phyloP scores from a whole-genome alignment of 2,797 vertebrate species.

The Acropternis orthonyx region DNA sequence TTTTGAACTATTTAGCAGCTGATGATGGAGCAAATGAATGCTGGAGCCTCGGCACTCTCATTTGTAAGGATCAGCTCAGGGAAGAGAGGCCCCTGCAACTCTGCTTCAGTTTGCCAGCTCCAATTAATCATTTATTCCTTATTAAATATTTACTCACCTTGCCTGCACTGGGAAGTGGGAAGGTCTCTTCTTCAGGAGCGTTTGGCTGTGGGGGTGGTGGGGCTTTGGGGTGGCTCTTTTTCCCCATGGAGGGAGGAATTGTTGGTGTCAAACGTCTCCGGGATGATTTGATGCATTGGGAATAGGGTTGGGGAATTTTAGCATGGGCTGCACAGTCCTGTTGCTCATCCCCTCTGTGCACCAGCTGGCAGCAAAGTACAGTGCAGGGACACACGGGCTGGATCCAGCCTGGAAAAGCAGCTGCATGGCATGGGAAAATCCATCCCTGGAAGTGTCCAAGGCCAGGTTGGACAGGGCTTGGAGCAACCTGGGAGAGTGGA shows the following conservation, averaged over 20 bases:
- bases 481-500: neutral
- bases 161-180: neutral
- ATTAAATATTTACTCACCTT: constrained; percentile 34
- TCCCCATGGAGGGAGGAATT: rapidly evolving
- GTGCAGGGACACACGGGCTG: rapidly evolving
- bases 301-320: neutral
- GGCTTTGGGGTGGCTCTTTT: neutral
- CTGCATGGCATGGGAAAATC: rapidly evolving
- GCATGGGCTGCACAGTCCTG: rapidly evolving
- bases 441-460: neutral
- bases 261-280: rapidly evolving
- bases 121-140: constrained; percentile 8
- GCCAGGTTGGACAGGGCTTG: neutral
- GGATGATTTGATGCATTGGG: neutral
- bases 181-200: neutral
- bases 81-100: neutral
- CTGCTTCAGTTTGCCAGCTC: neutral
- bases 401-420: neutral
- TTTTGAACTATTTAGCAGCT: neutral
- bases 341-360: neutral
- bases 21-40: neutral
- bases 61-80: neutral
- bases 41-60: rapidly evolving
- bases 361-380: neutral
- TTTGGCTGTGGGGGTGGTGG: neutral